Conservation (phyloP, 2,113 vertebrate genomes). For the Bagarius yarrelli region DNA sequence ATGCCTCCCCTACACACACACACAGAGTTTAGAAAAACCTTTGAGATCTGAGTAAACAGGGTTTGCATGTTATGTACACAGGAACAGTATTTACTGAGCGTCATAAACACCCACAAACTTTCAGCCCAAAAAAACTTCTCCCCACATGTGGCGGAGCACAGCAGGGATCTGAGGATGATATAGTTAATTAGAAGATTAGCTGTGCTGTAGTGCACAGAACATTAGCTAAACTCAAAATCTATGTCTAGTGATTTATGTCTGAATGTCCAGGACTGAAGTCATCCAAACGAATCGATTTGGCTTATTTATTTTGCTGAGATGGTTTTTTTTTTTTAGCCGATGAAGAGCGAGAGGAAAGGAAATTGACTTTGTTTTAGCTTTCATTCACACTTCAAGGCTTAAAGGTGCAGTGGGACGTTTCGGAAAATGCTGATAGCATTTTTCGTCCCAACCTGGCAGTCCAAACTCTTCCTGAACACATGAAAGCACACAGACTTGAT, state of each 20-base stretch:
- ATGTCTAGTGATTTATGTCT: slow-evolving; percentile 8
- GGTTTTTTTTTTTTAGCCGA: slow-evolving; percentile 13
- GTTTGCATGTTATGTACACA: slow-evolving; percentile 71
- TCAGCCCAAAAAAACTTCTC: slow-evolving; percentile 6
- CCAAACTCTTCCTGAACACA: too few relatives aligned
- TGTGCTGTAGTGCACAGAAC: slow-evolving; percentile 9
- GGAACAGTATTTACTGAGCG: slow-evolving; percentile 63
- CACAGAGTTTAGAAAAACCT: slow-evolving; percentile 64
- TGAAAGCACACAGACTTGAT: too few relatives aligned
- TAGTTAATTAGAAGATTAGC: slow-evolving; percentile 14
- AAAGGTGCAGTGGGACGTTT: too few relatives aligned
- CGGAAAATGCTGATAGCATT: too few relatives aligned
- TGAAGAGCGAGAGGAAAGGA: slow-evolving; percentile 16
- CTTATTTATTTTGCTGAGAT: slow-evolving; percentile 16
- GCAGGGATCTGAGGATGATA: slow-evolving; percentile 2
- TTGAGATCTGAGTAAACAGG: slow-evolving; percentile 70
- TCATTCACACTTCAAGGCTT: too few relatives aligned
- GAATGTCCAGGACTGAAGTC: background rate
- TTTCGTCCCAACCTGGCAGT: too few relatives aligned
- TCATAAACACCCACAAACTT: slow-evolving; percentile 58
- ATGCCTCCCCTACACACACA: background rate
- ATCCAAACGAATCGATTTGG: background rate
- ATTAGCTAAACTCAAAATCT: slow-evolving; percentile 1
- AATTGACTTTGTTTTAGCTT: slow-evolving; percentile 55
- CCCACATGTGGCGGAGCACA: background rate